Evolutionary conservation across 2,888 invertebrate genomes (phyloP).

Genomic region (Adela reaumurella): DNA sequence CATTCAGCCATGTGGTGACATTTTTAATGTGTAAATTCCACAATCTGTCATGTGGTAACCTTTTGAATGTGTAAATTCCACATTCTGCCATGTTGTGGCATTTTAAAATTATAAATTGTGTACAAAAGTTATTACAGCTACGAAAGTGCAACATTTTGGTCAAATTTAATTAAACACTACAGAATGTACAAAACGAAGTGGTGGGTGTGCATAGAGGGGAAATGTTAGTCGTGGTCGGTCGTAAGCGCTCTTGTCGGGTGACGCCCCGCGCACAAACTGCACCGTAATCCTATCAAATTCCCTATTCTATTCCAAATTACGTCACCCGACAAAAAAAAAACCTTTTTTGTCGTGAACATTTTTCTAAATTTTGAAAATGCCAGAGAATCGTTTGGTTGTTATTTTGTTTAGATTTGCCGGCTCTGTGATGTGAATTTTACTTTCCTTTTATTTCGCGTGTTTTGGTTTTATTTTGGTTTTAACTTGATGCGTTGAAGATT

Average conservation of each 20-base stretch:
- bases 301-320: constrained; percentile 13
- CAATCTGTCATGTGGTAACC: too few relatives aligned
- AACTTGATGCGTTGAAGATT: neutral
- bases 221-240: too few relatives aligned
- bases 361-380: neutral
- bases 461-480: neutral
- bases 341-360: constrained; percentile 1
- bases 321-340: constrained; percentile 48
- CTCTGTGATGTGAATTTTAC: constrained; percentile 40
- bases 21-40: too few relatives aligned
- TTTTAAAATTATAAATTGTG: too few relatives aligned
- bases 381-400: constrained; percentile 27
- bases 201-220: too few relatives aligned
- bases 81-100: too few relatives aligned
- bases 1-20: too few relatives aligned
- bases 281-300: neutral
- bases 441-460: constrained; percentile 36
- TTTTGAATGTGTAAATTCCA: too few relatives aligned
- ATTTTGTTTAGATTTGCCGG: constrained; percentile 19
- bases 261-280: constrained; percentile 2
- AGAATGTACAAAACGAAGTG: too few relatives aligned
- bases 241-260: neutral
- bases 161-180: too few relatives aligned
- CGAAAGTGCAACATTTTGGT: too few relatives aligned
- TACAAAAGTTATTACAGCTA: too few relatives aligned